phyloP scores from a whole-genome alignment of 2,888 invertebrate genomes.

The Tenthredo amoena region DNA sequence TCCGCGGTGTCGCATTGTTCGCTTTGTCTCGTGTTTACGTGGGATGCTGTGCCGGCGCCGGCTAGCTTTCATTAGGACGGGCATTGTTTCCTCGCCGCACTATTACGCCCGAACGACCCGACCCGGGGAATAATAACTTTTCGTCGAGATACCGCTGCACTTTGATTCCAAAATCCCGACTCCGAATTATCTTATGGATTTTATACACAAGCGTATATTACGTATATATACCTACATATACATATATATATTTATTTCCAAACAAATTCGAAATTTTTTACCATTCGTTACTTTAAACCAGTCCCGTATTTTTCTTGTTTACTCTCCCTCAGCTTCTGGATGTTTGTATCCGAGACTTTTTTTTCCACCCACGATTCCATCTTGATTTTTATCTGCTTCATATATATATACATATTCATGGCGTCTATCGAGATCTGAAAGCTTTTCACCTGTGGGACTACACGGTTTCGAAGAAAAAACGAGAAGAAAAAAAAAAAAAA shows the following conservation, averaged over 20 bases:
- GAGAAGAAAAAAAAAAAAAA: background rate
- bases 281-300: background rate
- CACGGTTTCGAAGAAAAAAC: background rate
- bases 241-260: too few relatives aligned
- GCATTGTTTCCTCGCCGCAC: slow-evolving; percentile 72
- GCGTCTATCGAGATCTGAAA: background rate
- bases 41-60: slow-evolving; percentile 54
- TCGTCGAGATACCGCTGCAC: background rate
- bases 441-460: background rate
- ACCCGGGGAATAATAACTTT: slow-evolving; percentile 54
- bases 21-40: slow-evolving; percentile 73
- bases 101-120: slow-evolving; percentile 70
- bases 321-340: background rate
- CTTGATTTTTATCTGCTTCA: background rate
- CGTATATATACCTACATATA: too few relatives aligned
- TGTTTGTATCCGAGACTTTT: background rate
- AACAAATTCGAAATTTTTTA: background rate
- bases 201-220: background rate
- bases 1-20: slow-evolving; percentile 69
- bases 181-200: background rate
- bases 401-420: background rate
- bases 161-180: background rate
- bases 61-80: slow-evolving; percentile 74
- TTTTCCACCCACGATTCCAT: background rate
- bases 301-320: background rate